Base-by-base conservation (phyloP, 2,113 vertebrate species). In the Rutilus rutilus region DNA sequence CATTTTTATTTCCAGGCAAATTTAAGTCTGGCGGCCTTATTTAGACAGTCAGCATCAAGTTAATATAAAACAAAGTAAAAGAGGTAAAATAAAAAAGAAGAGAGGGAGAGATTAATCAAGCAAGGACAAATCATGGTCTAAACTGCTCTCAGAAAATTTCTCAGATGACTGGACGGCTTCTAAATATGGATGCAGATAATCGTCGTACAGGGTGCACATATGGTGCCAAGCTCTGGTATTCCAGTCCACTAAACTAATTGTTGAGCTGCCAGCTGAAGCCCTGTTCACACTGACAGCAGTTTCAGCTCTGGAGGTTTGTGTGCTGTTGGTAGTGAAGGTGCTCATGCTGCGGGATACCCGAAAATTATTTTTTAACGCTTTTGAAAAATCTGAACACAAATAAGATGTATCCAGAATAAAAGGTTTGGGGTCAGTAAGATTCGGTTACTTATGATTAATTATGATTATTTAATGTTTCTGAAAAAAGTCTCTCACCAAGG, bases 1-100 rank as follows among this genome's bases (percentile, higher is more conserved):
- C 88, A 87, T 85, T 86, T 88, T 78, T 33, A 89, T 87, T 87
- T 89, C 81, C 83, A 79, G 14, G 52, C 82, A 85, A 42, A 42
- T 42, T 42, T 42, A 42, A 42, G 42, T 42, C 42, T 42, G 42
- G 8, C 21, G 25, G 62, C 83, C 75, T 36, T 52, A 52, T 80
- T 89, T 84, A 82, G 85, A 39, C 80, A 75, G 77, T 83, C 47
- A 59, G 76, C 52, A 81, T 67, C 60, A 84, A 21, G 30, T 50
- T 25, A 52, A 84, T 25, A 60, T 78, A 52, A 50, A 71, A 77
- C 54, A 64, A 83, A 82, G 69, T 71, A 81, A 65, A 25, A 54
- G n/a, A 67, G 73, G n/a, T 23, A 74, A 62, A 45, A 42, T 64
- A 25, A n/a, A 71, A 71, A 33, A 75, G 11, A 54, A 60, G 50